Evolutionary conservation across 2,113 vertebrate species (phyloP).

Genomic region (Andinoacara biseriatus): DNA sequence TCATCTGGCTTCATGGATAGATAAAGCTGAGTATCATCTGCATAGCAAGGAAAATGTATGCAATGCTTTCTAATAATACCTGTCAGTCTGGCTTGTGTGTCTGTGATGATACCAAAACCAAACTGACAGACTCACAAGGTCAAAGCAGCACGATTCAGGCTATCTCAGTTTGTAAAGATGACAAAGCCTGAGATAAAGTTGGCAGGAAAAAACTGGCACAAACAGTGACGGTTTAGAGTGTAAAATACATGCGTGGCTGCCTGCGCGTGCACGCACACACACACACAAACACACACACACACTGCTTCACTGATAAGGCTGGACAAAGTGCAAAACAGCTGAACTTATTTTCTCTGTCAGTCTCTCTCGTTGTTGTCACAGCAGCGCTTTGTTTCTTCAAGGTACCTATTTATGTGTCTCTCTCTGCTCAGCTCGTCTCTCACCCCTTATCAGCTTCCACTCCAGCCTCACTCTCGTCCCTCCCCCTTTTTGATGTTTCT

Average conservation of each 20-base stretch:
- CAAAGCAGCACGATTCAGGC: background rate
- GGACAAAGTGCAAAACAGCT: constrained; percentile 16
- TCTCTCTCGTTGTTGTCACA: background rate
- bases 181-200: background rate
- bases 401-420: constrained; percentile 16
- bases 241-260: background rate
- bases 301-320: constrained; percentile 5
- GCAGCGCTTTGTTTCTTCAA: constrained; percentile 33
- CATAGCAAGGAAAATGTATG: too few relatives aligned
- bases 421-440: constrained; percentile 1
- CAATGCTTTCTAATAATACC: too few relatives aligned
- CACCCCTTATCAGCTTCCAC: constrained; percentile 31
- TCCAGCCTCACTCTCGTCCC: background rate
- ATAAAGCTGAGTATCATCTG: too few relatives aligned
- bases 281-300: background rate
- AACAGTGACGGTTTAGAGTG: background rate
- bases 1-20: too few relatives aligned
- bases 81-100: too few relatives aligned
- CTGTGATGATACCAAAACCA: background rate
- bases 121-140: background rate
- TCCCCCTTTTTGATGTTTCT: background rate
- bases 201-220: background rate
- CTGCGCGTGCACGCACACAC: background rate
- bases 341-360: constrained; percentile 14
- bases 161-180: background rate